Conservation (phyloP, 1,140 invertebrate genomes). For the Lucilia sericata region DNA sequence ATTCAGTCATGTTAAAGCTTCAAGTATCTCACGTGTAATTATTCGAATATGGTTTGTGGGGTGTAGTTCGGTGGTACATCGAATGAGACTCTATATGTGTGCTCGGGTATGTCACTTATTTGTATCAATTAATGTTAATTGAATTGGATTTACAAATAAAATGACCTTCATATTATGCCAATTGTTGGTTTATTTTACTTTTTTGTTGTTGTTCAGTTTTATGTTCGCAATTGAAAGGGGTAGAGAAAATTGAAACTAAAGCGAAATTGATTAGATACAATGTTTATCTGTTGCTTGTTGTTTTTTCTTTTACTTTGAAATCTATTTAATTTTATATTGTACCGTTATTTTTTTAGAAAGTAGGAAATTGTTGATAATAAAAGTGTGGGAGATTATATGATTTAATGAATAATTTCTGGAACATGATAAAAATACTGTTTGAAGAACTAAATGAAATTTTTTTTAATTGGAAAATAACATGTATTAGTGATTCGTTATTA, state of each 20-base stretch:
- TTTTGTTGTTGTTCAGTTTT: not conserved
- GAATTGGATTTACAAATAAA: not conserved
- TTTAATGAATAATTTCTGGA: no score
- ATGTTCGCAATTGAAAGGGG: not conserved
- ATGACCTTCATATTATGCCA: not conserved
- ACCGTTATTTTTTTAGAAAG: no score
- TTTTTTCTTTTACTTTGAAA: no score
- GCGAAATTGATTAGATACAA: not conserved
- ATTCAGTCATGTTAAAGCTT: not conserved
- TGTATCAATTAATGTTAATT: conserved; percentile 8
- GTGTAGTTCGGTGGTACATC: no score
- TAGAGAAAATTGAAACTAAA: not conserved
- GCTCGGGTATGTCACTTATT: not conserved
- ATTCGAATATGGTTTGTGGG: not conserved
- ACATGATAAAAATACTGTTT: no score
- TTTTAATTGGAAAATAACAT: no score
- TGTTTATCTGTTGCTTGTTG: not conserved
- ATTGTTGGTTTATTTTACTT: not conserved
- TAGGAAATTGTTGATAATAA: no score
- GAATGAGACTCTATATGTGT: no score
- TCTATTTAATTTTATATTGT: no score
- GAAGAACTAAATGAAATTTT: no score
- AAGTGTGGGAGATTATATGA: no score
- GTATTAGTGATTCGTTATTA: no score
- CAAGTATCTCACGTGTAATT: not conserved